Base-by-base conservation (phyloP, 2,888 invertebrate genomes). In the Polyommatus icarus region DNA sequence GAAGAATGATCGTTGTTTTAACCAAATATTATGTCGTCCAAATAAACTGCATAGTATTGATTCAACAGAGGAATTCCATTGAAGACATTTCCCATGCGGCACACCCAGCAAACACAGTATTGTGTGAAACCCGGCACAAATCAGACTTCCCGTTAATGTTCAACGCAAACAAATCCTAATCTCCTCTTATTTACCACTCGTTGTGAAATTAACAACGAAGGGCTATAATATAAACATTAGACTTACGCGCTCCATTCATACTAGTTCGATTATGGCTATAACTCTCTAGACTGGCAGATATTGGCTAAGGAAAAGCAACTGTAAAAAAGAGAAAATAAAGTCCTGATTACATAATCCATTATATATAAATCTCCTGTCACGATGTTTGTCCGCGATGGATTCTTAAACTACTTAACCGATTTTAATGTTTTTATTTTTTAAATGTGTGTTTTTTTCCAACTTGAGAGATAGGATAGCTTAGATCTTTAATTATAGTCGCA, bases 121-220 rank as follows among this genome's bases (percentile, higher is more conserved):
- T 90, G 89, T 90, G 92, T 91, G 92, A 92, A 93, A 89, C 89
- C 87, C 86, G 86, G 88, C 83, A 88, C 90, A 88, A 83, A 91
- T 89, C 88, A 85, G 85, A 87, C 85, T 83, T 86, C 85, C 85
- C 83, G 91, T 88, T 92, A 93, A 93, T 87, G 81, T 82, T 81
- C 82, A 85, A 84, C 82, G 89, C 86, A 91, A 90, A 92, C 90
- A 83, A 83, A 83, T 87, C 87, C 90, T 92, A 92, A 92, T 93
- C 89, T 89, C 91, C 91, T 90, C 91, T 90, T 93, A 92, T 92
- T 89, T 90, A 84, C 87, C 87, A 88, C 89, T 90, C 90, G 90
- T 83, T 90, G 84, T 87, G 82, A 88, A 90, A 91, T 92, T 91
- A 91, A 90, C 91, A 85, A 87, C 88, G 87, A 89, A 88, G 88